Base-by-base conservation (phyloP, 2,113 vertebrate genomes). In the Gallinago jamesoni region DNA sequence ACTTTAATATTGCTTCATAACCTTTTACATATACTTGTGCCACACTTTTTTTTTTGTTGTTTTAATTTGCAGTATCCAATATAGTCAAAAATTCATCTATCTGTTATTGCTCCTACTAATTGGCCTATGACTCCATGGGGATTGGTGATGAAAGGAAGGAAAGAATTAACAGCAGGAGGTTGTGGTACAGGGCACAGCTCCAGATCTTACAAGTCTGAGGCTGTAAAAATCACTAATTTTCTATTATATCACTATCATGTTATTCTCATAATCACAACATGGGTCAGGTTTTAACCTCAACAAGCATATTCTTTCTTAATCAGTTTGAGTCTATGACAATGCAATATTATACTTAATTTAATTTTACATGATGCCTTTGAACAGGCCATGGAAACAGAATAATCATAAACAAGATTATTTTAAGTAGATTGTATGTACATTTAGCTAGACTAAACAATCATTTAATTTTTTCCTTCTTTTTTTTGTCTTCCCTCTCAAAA, bases 181-280 rank as follows among this genome's bases (percentile, higher is more conserved):
- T 83, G 45, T 76, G 41, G 75, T 92, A 85, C 25, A 85, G 70
- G 79, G 70, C 85, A 67, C 33, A 87, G 47, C 39, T 94, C 69
- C 92, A 76, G 50, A 84, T 60, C 31, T 84, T 82, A 64, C 24
- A 84, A 20, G 14, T 41, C 22, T 39, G n/a, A 81, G 48, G 30
- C 57, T 72, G 52, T 43, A 91, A 90, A 87, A 91, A 85, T 39
- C 27, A 67, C 53, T 60, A 35, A 18, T 83, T 86, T 82, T 77
- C 67, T 63, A 6, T 90, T 84, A 18, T 83, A 78, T 52, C 55
- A 83, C 21, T 73, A 23, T 69, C 35, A 75, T 83, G 62, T 92
- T 86, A 57, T 77, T 75, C 37, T 95, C 50, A 88, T 86, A 96
- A 80, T 56, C 80, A 81, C 70, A 94, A 59, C 74, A 67, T 28